Evolutionary conservation across 2,797 vertebrate species (phyloP), one percentile per base, ranked within the genome.

Genomic region (Serranus cabrilla): DNA sequence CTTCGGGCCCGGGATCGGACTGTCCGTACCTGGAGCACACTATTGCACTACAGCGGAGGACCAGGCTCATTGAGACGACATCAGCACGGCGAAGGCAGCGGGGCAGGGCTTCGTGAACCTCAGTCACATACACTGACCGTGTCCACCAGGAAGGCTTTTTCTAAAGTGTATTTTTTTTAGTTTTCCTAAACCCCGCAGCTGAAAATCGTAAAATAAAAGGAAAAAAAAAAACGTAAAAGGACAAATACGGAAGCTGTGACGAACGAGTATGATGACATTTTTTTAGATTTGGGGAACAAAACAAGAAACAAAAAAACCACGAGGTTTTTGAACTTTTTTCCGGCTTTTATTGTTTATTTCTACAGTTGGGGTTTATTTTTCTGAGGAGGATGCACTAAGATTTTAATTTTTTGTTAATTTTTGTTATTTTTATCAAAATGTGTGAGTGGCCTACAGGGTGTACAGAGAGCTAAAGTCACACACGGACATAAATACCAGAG

Each of bases 101-200:
- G 95, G 95, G 96, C 95, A 94, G 95, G 95, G 96, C 96, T 93
- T 95, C 95, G 94, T 96, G 95, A 96, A 96, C 96, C 94, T 96
- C 95, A 95, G 97, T 97, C 97, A 97, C 96, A 97, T 97, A 97
- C 98, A 97, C 97, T 97, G 97, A 96, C 96, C 87, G 95, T 97
- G 95, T 96, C 96, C 96, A 96, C 94, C 96, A 96, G 96, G 96
- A 97, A 96, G 94, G 96, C 94, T 93, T 96, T 91, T 92, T 95
- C 91, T 93, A 94, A 94, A 94, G 90, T 91, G 81, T 93, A 87
- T 94, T 93, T 95, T 95, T 96, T 96, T 96, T 95, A 95, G 94
- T 95, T 96, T 92, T 91, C 87, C 68, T 89, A 93, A 94, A 96
- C 89, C 95, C 95, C 91, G 90, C 95, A 96, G 96, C 96, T 97